phyloP scores from a whole-genome alignment of 2,888 invertebrate species.

The Hyalella azteca region DNA sequence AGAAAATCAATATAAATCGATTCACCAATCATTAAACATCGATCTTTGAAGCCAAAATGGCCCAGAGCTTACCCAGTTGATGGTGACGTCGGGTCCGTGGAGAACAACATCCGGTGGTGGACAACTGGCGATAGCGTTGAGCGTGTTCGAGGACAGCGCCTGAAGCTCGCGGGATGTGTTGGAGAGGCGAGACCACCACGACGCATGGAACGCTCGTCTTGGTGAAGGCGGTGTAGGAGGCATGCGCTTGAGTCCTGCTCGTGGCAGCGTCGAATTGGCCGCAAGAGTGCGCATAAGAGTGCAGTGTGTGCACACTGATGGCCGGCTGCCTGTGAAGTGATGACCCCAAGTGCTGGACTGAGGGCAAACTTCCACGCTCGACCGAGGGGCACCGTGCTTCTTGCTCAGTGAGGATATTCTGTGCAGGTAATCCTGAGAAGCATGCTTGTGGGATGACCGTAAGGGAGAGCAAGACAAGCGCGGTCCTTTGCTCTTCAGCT shows the following conservation, averaged over 20 bases:
- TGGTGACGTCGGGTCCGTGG: conserved; percentile 28
- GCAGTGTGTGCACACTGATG: conserved; percentile 4
- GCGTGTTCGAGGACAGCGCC: background rate
- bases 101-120: conserved; percentile 29
- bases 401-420: background rate
- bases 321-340: background rate
- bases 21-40: background rate
- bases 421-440: background rate
- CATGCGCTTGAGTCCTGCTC: conserved; percentile 3
- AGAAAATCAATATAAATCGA: background rate
- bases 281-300: background rate
- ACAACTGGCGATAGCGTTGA: conserved; percentile 5
- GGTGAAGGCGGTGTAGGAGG: conserved; percentile 29
- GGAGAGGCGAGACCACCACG: background rate
- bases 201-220: background rate
- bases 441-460: background rate
- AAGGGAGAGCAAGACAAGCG: background rate
- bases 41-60: background rate
- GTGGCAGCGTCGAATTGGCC: conserved; percentile 2
- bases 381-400: background rate
- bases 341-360: conserved; percentile 11
- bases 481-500: background rate
- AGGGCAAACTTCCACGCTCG: background rate
- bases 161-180: background rate
- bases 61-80: conserved; percentile 4